Base-by-base conservation (phyloP, 2,797 vertebrate genomes). In the Micropoecilia bifurca region DNA sequence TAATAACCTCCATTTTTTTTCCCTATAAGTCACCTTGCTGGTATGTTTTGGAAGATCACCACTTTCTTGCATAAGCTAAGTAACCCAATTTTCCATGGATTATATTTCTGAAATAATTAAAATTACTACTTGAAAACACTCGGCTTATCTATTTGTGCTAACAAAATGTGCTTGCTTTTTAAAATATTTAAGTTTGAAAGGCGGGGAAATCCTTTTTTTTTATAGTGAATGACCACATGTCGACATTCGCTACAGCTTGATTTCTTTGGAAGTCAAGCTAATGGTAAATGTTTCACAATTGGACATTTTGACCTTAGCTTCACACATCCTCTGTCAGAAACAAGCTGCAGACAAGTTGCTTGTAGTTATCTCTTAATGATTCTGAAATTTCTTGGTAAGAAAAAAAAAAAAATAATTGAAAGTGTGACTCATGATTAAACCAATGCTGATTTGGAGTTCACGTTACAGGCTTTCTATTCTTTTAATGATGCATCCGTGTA, bases 341-440 rank as follows among this genome's bases (percentile, higher is more conserved):
- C 25, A 47, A 47, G 66, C 4, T 25, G 6, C 66, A 41, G 20
- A 69, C 5, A 12, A 43, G 66, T 25, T 16, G 13, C 68, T 71
- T 71, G 68, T 69, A 13, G 66, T 45, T 71, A 28, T 71, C 41
- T 45, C 41, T 16, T n/a, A 10, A 69, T 45, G 68, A 45, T 45
- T 71, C 68, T 45, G 25, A 71, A 2, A 45, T n/a, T 88, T 85
- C 81, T 85, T 20, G 74, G 80, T 71, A 80, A 50, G 6, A 50
- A 59, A 47, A 33, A 71, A 78, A 61, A 41, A 43, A 33, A 71
- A 59, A 3, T 55, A 74, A 75, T 76, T 41, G 25, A 48, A 79
- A 80, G 33, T 1, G 41, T 86, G 74, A 90, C 55, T 86, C 72
- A 86, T 74, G 63, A 41, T 68, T 61, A 10, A 78, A 57, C 10